These are phyloP conservation scores for Arenicola marina DNA, from an alignment of 2,888 invertebrate genomes.

Conservation along the genomic window DNA sequence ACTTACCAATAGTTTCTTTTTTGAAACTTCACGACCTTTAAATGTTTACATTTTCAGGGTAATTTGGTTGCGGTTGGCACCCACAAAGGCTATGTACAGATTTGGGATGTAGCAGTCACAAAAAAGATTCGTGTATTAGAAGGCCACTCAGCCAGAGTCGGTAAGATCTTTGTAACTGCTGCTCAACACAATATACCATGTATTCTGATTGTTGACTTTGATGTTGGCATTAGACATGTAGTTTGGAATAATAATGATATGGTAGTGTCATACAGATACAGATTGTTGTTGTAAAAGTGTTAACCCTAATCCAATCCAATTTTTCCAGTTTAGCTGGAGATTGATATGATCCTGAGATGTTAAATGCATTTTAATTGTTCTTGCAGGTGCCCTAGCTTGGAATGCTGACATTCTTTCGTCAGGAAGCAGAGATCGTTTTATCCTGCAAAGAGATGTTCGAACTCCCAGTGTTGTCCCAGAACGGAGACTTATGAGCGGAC, in stretches of 20 bases:
- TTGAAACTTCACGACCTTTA: too few species aligned
- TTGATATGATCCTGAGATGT: too few species aligned
- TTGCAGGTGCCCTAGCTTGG: constrained; percentile 87
- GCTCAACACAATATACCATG: too few species aligned
- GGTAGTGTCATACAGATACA: too few species aligned
- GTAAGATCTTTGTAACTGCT: too few species aligned
- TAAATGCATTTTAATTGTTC: not conserved
- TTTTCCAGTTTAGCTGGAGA: too few species aligned
- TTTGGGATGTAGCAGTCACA: constrained; percentile 95
- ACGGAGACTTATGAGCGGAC: constrained; percentile 75
- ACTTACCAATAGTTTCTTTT: too few species aligned
- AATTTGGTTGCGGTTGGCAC: constrained; percentile 97
- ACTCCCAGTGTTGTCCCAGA: constrained; percentile 28
- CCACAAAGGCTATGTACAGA: constrained; percentile 91
- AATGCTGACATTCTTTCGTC: constrained; percentile 96
- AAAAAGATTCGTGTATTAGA: constrained; percentile 89
- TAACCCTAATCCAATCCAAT: too few species aligned
- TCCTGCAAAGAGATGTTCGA: constrained; percentile 91
- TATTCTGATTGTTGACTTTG: too few species aligned
- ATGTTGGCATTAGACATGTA: too few species aligned
- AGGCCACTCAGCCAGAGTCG: constrained; percentile 81
- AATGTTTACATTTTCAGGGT: constrained; percentile 65
- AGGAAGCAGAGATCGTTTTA: constrained; percentile 91
- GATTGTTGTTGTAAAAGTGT: too few species aligned
- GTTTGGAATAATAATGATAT: too few species aligned